Evolutionary conservation across 2,888 invertebrate genomes (phyloP).

Genomic region (Drosophila lutescens): DNA sequence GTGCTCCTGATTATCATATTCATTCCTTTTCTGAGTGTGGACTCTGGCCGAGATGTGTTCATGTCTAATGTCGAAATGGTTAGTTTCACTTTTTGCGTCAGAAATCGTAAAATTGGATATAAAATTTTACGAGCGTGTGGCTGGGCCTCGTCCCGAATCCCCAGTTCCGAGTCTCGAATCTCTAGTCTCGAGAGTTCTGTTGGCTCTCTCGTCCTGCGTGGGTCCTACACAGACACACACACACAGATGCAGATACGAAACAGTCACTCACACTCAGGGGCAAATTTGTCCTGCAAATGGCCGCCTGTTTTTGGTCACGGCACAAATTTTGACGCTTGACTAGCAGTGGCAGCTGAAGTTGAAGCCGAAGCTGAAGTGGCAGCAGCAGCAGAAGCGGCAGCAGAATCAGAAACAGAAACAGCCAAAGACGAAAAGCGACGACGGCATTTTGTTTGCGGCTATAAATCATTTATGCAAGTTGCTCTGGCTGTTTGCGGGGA

Average conservation of each 20-base stretch:
- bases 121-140: slow-evolving; percentile 79
- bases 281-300: slow-evolving; percentile 65
- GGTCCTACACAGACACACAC: slow-evolving; percentile 7
- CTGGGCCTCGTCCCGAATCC: slow-evolving; percentile 53
- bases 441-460: slow-evolving; percentile 60
- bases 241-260: background rate
- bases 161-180: slow-evolving; percentile 35
- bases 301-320: slow-evolving; percentile 74
- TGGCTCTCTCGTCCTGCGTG: slow-evolving; percentile 54
- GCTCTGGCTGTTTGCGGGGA: slow-evolving; percentile 61
- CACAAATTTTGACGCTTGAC: slow-evolving; percentile 77
- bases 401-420: slow-evolving; percentile 27
- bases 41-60: slow-evolving; percentile 71
- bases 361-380: slow-evolving; percentile 62
- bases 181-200: slow-evolving; percentile 60
- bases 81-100: slow-evolving; percentile 81
- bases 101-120: slow-evolving; percentile 80
- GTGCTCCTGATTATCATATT: background rate
- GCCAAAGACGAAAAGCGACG: slow-evolving; percentile 44
- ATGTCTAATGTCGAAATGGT: slow-evolving; percentile 79
- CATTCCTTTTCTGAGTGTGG: slow-evolving; percentile 11
- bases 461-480: slow-evolving; percentile 79
- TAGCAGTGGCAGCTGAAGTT: slow-evolving; percentile 69
- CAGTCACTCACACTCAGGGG: slow-evolving; percentile 24
- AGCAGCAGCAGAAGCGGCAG: slow-evolving; percentile 33